These are phyloP conservation scores for Lacanobia oleracea DNA, from an alignment of 2,888 invertebrate genomes.

Conservation along the genomic window DNA sequence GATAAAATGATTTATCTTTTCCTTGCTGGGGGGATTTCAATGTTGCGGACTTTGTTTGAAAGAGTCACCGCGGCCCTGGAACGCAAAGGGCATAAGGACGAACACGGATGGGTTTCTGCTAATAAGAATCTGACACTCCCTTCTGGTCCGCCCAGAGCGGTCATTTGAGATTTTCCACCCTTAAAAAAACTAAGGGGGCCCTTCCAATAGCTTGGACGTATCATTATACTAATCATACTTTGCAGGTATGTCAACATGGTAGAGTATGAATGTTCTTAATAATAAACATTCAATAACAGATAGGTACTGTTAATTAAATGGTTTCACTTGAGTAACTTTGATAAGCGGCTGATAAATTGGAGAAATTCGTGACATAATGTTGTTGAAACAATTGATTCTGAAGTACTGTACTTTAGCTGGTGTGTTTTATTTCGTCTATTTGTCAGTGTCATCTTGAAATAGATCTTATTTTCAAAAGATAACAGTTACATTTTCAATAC, in stretches of 20 bases:
- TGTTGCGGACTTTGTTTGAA: too few relatives aligned
- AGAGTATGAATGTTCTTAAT: not conserved
- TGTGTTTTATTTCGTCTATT: not conserved
- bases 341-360: slow-evolving; percentile 14
- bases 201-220: not conserved
- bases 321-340: slow-evolving; percentile 30
- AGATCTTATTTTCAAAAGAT: not conserved
- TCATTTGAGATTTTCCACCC: too few relatives aligned
- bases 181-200: too few relatives aligned
- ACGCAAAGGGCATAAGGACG: too few relatives aligned
- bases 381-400: not conserved
- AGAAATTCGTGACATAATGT: slow-evolving; percentile 18
- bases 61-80: too few relatives aligned
- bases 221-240: not conserved
- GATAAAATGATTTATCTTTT: not conserved
- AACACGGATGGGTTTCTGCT: too few relatives aligned
- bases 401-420: not conserved
- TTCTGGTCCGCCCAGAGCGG: too few relatives aligned
- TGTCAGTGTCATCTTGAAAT: not conserved
- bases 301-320: slow-evolving; percentile 33
- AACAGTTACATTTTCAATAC: not conserved
- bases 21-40: not conserved
- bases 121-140: too few relatives aligned
- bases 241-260: not conserved
- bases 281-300: slow-evolving; percentile 9